Conservation (phyloP, 2,797 vertebrate species). For the Sparidentex hasta region DNA sequence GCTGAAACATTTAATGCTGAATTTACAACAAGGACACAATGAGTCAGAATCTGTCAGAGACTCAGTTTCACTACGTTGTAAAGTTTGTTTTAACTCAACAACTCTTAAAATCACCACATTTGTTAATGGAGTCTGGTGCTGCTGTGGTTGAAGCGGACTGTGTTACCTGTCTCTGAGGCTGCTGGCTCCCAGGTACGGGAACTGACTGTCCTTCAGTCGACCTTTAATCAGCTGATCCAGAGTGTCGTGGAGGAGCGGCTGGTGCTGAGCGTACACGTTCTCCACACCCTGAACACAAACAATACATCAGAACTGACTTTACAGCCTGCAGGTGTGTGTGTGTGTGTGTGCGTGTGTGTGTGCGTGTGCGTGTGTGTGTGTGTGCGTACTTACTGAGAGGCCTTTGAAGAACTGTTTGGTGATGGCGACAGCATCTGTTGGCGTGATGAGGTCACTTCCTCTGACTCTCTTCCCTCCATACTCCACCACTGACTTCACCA, state of each 20-base stretch:
- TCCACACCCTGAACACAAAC: conserved; percentile 90
- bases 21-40: too few species aligned
- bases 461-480: conserved; percentile 94
- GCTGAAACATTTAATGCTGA: too few species aligned
- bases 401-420: conserved; percentile 99
- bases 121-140: too few species aligned
- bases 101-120: too few species aligned
- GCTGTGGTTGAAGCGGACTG: too few species aligned
- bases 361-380: conserved; percentile 12
- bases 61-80: too few species aligned
- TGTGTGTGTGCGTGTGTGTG: conserved; percentile 8
- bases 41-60: too few species aligned
- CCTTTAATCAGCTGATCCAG: conserved; percentile 97
- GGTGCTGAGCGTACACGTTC: conserved; percentile 96
- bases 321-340: background rate
- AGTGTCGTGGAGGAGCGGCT: conserved; percentile 93
- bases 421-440: conserved; percentile 95
- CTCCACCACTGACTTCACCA: conserved; percentile 92
- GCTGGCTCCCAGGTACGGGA: conserved; percentile 95
- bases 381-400: conserved; percentile 88
- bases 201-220: conserved; percentile 94
- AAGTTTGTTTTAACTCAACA: too few species aligned
- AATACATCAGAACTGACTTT: too few species aligned
- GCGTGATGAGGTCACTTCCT: conserved; percentile 94
- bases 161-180: conserved; percentile 93